phyloP scores from a whole-genome alignment of 2,113 vertebrate species.

The Rhea pennata region DNA sequence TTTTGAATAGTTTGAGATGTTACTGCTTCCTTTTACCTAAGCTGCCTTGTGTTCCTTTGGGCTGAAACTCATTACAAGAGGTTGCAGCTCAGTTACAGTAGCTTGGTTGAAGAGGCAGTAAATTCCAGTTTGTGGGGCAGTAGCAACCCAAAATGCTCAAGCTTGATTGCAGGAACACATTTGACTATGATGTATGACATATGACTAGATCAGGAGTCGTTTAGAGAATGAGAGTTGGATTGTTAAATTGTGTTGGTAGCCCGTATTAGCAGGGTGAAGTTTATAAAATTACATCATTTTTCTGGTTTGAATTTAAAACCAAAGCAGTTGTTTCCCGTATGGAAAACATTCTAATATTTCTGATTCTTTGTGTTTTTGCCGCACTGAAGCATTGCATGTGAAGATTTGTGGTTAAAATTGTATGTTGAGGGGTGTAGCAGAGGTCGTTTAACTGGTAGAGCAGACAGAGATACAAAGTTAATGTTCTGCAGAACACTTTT shows the following conservation, averaged over 20 bases:
- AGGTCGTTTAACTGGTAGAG: fast-evolving
- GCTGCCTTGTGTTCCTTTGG: not conserved
- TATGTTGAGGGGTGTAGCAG: not conserved
- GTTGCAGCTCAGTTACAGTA: not conserved
- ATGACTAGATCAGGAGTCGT: not conserved
- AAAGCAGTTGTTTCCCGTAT: not conserved
- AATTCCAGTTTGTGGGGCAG: not conserved
- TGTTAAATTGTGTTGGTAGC: not conserved
- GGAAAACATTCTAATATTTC: not conserved
- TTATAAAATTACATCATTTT: not conserved
- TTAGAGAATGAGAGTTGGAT: not conserved
- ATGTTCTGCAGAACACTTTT: not conserved
- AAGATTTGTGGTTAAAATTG: not conserved
- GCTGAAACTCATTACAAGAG: not conserved
- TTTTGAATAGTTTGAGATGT: not conserved
- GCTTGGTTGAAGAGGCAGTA: not conserved
- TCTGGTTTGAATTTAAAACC: not conserved
- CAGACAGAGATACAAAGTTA: not conserved
- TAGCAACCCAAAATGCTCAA: not conserved
- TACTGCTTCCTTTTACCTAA: not conserved
- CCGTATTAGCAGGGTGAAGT: not conserved
- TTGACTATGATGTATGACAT: not conserved
- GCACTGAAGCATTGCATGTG: not conserved
- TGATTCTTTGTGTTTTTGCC: not conserved
- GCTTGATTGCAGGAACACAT: not conserved